phyloP scores from a whole-genome alignment of 1,140 invertebrate species.

The Polypedilum pembai region DNA sequence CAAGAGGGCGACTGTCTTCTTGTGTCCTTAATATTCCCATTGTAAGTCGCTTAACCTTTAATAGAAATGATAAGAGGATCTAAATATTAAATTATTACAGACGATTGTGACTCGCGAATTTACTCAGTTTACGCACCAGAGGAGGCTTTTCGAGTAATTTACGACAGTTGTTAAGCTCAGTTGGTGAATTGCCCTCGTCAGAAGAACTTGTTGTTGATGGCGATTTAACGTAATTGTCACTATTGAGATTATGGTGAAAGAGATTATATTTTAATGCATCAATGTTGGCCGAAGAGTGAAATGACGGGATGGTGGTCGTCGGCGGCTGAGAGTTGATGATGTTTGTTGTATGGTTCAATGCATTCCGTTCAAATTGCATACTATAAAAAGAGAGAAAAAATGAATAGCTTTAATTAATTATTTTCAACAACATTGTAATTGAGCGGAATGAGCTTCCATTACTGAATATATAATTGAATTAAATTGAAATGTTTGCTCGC shows the following conservation, averaged over 20 bases:
- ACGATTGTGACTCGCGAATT: background rate
- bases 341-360: background rate
- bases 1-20: constrained; percentile 55
- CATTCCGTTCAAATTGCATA: constrained; percentile 27
- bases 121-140: constrained; percentile 54
- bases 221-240: constrained; percentile 45
- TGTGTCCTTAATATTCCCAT: constrained; percentile 40
- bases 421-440: too few relatives aligned
- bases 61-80: constrained; percentile 29
- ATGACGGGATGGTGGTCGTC: background rate
- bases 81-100: constrained; percentile 19
- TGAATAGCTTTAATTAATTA: too few relatives aligned
- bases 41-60: constrained; percentile 42
- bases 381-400: background rate
- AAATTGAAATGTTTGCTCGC: too few relatives aligned
- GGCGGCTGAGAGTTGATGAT: background rate
- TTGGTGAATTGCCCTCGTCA: constrained; percentile 80
- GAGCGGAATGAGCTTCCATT: too few relatives aligned
- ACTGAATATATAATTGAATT: too few relatives aligned
- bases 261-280: constrained; percentile 7
- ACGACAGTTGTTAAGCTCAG: constrained; percentile 78
- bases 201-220: constrained; percentile 62
- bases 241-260: constrained; percentile 29
- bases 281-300: background rate
- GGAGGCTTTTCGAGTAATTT: constrained; percentile 71